Evolutionary conservation across 1,140 invertebrate species (phyloP), one percentile per base, ranked within the genome.

Genomic region (Scaptomyza graminum): DNA sequence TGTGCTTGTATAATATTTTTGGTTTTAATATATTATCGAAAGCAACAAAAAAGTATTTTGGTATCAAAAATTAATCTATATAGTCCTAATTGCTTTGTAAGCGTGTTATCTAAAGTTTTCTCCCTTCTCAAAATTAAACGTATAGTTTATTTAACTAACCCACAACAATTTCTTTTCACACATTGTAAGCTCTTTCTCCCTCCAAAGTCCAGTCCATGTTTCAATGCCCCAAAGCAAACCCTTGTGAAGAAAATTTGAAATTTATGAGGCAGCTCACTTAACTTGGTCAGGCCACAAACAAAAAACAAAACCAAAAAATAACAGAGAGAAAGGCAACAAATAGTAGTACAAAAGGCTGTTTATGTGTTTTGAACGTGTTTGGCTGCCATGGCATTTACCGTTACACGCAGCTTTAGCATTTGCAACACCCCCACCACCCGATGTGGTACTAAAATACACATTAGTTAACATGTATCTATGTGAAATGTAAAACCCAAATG

Each of bases 331-430:
- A 7, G 18, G 9, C n/a, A 54, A 65, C 76, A 67, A 85, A 85
- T 47, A 61, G 76, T 47, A 64, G 76, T 47, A 54, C 56, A 56
- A 47, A 55, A 78, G 72, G 82, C 83, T 87, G 74, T 87, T 87
- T 87, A 85, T 85, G 82, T 82, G 78, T 67, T 85, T 85, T 13
- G 64, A 76, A 85, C 81, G 81, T 85, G 80, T 84, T 74, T 50
- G 60, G 55, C 66, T 78, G 60, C 52, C 41, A 61, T 52, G 60
- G 39, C 74, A 76, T 57, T 76, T 56, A 61, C 76, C 61, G 51
- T 80, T 43, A 75, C 81, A 84, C 80, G 57, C 73, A 66, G 66
- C 56, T 56, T 51, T 25, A 59, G 49, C 70, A 69, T 77, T 74
- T 87, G 60, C 74, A 71, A 70, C 55, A 22, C 31, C 28, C 47